Conservation (phyloP, 2,888 invertebrate genomes). For the Alcis repandata region DNA sequence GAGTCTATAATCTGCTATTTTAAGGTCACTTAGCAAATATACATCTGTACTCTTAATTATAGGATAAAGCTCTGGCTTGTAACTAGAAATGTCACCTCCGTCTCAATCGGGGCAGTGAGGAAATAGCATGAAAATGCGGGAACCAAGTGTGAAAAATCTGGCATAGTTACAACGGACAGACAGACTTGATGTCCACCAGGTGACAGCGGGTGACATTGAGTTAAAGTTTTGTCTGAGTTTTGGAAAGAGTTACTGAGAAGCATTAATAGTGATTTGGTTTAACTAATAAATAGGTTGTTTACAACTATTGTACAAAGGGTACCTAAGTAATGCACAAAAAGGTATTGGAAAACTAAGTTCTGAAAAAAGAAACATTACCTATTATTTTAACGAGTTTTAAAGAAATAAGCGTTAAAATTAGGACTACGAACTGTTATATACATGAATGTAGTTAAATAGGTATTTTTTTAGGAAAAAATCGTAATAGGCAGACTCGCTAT, state of each 20-base stretch:
- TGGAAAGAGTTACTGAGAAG: slow-evolving; percentile 1
- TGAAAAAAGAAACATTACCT: too few relatives aligned
- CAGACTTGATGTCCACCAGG: slow-evolving; percentile 33
- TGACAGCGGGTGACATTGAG: slow-evolving; percentile 32
- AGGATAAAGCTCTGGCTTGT: neutral
- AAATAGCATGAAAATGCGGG: slow-evolving; percentile 43
- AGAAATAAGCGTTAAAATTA: too few relatives aligned
- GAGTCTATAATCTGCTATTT: too few relatives aligned
- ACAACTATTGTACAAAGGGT: neutral
- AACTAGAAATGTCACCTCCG: slow-evolving; percentile 4
- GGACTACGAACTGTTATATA: too few relatives aligned
- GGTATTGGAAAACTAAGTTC: too few relatives aligned
- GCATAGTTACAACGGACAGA: slow-evolving; percentile 49
- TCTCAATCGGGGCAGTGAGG: slow-evolving; percentile 10
- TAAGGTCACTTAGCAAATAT: too few relatives aligned
- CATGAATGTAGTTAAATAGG: too few relatives aligned
- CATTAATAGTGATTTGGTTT: neutral
- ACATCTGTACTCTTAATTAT: neutral
- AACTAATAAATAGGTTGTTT: neutral
- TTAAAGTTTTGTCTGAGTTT: slow-evolving; percentile 2
- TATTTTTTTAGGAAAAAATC: too few relatives aligned
- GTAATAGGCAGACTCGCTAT: too few relatives aligned
- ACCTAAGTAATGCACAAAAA: neutral
- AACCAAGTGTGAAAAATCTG: slow-evolving; percentile 43
- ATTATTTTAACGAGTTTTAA: too few relatives aligned